A percentile compares a stretch with the other conserved stretches of the same genome.
These are phyloP conservation scores for Leptinotarsa texana DNA, from an alignment of 1,140 invertebrate species.

Conservation along the genomic window DNA sequence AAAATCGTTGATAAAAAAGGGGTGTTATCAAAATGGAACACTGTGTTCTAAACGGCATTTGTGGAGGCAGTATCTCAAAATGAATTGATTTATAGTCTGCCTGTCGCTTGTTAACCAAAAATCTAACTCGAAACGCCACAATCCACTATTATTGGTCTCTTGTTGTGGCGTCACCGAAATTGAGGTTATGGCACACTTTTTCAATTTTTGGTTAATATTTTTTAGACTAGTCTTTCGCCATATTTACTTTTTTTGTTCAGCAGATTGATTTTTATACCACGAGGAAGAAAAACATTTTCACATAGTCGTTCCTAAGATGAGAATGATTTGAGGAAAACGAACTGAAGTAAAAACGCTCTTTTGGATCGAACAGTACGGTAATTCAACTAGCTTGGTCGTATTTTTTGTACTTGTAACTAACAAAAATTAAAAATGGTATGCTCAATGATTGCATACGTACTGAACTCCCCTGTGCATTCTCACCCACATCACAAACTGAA, in stretches of 20 bases:
- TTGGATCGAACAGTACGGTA: slow-evolving; percentile 20
- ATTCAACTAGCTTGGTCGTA: slow-evolving; percentile 40
- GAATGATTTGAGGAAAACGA: slow-evolving; percentile 25
- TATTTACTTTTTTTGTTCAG: slow-evolving; percentile 25
- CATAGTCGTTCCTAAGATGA: not conserved
- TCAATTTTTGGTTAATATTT: slow-evolving; percentile 23
- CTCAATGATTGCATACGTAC: slow-evolving; percentile 15
- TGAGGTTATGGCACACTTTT: slow-evolving; percentile 23
- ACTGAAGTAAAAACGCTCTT: slow-evolving; percentile 19
- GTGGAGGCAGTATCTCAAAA: slow-evolving; percentile 43
- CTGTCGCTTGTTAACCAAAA: slow-evolving; percentile 1
- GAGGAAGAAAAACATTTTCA: not conserved
- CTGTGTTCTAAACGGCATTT: slow-evolving; percentile 38
- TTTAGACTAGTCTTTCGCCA: slow-evolving; percentile 14
- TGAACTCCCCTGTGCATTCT: slow-evolving; percentile 29
- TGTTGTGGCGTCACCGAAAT: slow-evolving; percentile 11
- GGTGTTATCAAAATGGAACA: slow-evolving; percentile 37
- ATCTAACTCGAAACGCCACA: slow-evolving; percentile 6
- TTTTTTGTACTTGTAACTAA: slow-evolving; percentile 41
- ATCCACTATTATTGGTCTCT: slow-evolving; percentile 12
- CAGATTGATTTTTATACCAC: slow-evolving; percentile 23
- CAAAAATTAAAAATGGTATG: slow-evolving; percentile 31
- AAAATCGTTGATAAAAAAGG: slow-evolving; percentile 21
- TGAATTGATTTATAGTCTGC: slow-evolving; percentile 25
- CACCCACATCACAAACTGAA: slow-evolving; percentile 31